Percentiles rank a stretch among this genome's conserved stretches.
phyloP scores from a whole-genome alignment of 2,888 invertebrate species.

The Folsomia manolachei region DNA sequence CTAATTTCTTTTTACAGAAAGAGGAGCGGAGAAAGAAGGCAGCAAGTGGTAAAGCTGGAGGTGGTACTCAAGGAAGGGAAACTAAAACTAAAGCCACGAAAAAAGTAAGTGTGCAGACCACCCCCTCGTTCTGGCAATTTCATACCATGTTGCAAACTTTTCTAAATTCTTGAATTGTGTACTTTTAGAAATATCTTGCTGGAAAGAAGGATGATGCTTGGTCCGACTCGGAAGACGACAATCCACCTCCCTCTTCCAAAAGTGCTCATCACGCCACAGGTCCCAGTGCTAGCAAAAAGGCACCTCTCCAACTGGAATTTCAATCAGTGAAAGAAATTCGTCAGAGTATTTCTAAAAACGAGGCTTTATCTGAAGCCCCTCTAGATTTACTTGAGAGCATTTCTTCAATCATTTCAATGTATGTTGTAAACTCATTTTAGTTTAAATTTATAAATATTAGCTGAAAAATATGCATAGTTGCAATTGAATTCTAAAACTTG shows the following conservation, averaged over 20 bases:
- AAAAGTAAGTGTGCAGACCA: conserved; percentile 59
- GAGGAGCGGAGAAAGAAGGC: conserved; percentile 89
- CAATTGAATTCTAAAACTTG: not conserved
- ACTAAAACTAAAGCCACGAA: conserved; percentile 92
- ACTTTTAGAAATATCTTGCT: conserved; percentile 46
- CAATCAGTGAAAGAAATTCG: conserved; percentile 67
- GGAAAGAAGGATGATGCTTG: conserved; percentile 60
- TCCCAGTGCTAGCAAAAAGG: conserved; percentile 19
- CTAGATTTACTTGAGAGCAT: conserved; percentile 69
- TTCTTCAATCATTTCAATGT: conserved; percentile 68
- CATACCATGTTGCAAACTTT: not conserved
- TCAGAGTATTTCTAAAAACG: conserved; percentile 59
- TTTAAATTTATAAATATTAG: no score
- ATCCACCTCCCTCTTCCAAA: conserved; percentile 5
- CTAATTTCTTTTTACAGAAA: conserved; percentile 65
- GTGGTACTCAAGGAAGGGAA: conserved; percentile 89
- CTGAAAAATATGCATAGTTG: no score
- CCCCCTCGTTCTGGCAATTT: not conserved
- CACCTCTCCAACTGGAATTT: conserved; percentile 62
- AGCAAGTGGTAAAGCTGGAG: conserved; percentile 80
- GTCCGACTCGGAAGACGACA: conserved; percentile 67
- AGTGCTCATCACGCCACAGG: not conserved
- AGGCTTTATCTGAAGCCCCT: conserved; percentile 60
- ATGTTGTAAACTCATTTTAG: conserved; percentile 29
- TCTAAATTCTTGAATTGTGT: not conserved